Evolutionary conservation across 2,113 vertebrate genomes (phyloP).

Genomic region (Chloropsis cyanopogon): DNA sequence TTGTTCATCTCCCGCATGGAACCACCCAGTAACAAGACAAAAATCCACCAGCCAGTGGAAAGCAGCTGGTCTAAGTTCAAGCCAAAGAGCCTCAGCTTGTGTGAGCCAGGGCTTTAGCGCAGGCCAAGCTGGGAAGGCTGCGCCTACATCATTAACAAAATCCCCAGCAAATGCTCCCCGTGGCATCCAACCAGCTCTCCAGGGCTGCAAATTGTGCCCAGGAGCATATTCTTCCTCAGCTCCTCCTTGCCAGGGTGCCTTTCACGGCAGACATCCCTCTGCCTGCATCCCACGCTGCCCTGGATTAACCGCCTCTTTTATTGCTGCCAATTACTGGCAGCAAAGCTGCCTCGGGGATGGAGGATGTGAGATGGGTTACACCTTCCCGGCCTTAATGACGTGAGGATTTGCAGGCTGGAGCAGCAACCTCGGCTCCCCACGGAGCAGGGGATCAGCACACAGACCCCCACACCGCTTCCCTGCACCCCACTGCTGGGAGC

Average conservation of each 20-base stretch:
- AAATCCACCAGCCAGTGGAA: slow-evolving; percentile 44
- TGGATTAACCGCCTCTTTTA: slow-evolving; percentile 51
- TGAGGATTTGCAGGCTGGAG: neutral
- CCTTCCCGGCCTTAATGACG: neutral
- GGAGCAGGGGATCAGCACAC: neutral
- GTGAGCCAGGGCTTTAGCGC: neutral
- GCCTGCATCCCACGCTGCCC: slow-evolving; percentile 20
- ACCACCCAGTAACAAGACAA: slow-evolving; percentile 10
- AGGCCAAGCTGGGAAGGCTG: slow-evolving; percentile 37
- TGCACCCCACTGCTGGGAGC: neutral
- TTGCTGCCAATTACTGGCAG: slow-evolving; percentile 56
- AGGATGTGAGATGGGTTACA: neutral
- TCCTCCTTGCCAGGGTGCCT: slow-evolving; percentile 43
- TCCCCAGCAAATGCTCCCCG: slow-evolving; percentile 44
- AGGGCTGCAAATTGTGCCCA: slow-evolving; percentile 44
- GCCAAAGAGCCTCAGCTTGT: slow-evolving; percentile 10
- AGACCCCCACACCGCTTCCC: neutral
- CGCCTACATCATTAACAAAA: slow-evolving; percentile 51
- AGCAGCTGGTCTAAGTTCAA: slow-evolving; percentile 59
- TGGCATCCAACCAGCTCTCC: slow-evolving; percentile 56
- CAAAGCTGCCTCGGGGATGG: slow-evolving; percentile 22
- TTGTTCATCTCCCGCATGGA: neutral
- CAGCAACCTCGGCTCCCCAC: neutral
- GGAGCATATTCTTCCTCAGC: slow-evolving; percentile 26
- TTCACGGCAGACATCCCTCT: slow-evolving; percentile 30